Base-by-base conservation (phyloP, 1,140 invertebrate genomes). In the Penaeus japonicus region DNA sequence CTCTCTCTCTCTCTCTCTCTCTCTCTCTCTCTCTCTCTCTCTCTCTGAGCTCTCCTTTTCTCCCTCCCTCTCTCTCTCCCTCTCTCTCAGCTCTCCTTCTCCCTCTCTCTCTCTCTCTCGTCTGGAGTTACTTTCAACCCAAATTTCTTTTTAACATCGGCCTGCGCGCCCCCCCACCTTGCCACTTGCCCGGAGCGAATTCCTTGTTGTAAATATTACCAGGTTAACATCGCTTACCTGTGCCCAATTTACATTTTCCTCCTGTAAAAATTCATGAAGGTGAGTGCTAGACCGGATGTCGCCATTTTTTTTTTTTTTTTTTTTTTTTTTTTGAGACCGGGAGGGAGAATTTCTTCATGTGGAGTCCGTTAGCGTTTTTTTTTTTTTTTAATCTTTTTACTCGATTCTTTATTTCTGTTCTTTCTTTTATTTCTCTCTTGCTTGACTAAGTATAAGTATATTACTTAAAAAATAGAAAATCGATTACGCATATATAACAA, bases 181-280 rank as follows among this genome's bases (percentile, higher is more conserved):
- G 22, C 27, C 27, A 30, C 0, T 17, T 24, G 47, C 79, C 4
- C 10, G 24, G 54, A 17, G 65, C 65, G 57, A 65, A 80, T 80
- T 15, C 39, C 47, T 7, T 18, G n/a, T 15, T 80, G 78, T 80
- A 80, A 80, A 80, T 80, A 80, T 54, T 80, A 80, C 78, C 78
- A 80, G 78, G 39, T 80, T 22, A 80, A 80, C 78, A 80, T 54
- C 78, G 78, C 54, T 80, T 80, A 80, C 78, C 78, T 80, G 39
- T n/a, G 78, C 39, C 27, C 78, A 55, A 53, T 80, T 53, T 53
- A 80, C 47, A 53, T 73, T 73, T 27, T 80, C 24, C 78, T 12
- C 78, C 39, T n/a, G 18, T 55, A 80, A 80, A 80, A 80, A 80
- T 80, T 80, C 78, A 80, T 80, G 78, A 80, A 80, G 78, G 78